These are phyloP conservation scores for Capreolus pygargus DNA, from an alignment of 2,113 vertebrate genomes.

Conservation along the genomic window DNA sequence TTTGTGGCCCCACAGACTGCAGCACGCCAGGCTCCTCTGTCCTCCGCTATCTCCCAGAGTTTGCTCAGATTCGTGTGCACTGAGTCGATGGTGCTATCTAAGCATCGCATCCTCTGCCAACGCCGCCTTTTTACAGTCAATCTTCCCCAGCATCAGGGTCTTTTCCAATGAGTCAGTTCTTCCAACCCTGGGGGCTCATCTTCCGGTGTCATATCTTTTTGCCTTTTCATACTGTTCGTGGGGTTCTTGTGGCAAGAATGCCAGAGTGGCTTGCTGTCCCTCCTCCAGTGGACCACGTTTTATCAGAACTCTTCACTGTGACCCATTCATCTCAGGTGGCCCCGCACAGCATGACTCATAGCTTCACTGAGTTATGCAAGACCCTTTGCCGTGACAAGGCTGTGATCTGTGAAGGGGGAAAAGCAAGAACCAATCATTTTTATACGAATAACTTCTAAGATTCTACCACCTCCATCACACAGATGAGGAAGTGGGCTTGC, in stretches of 20 bases:
- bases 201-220: not conserved
- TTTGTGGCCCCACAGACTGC: not conserved
- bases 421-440: not conserved
- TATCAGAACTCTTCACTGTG: not conserved
- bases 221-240: not conserved
- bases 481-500: not conserved
- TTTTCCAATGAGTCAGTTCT: not conserved
- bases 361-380: not conserved
- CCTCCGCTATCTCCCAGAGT: not conserved
- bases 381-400: not conserved
- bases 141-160: not conserved
- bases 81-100: not conserved
- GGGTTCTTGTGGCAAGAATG: not conserved
- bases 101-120: not conserved
- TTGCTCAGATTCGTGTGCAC: not conserved
- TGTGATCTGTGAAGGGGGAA: not conserved
- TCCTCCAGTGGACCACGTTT: not conserved
- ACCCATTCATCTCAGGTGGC: not conserved
- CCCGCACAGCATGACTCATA: not conserved
- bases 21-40: not conserved
- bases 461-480: not conserved
- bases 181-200: not conserved
- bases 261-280: not conserved
- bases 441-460: not conserved
- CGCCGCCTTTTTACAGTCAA: not conserved